Percentiles rank a stretch among this genome's conserved stretches.
Evolutionary conservation across 1,140 invertebrate species (phyloP).

Genomic region (Drosophila sp.): DNA sequence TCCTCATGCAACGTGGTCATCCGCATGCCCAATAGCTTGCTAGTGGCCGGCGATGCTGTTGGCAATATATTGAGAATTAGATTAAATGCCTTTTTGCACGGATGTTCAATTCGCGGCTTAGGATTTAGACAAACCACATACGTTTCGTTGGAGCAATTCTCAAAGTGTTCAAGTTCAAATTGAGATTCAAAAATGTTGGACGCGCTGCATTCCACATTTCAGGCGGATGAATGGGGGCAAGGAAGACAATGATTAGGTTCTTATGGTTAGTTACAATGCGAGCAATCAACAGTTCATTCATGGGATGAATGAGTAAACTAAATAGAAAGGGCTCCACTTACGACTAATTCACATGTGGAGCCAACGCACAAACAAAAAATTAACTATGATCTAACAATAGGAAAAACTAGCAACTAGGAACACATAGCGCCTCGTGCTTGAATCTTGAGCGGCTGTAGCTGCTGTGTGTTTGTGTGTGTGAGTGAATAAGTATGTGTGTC

Average conservation of each 20-base stretch:
- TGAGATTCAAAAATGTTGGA: constrained; percentile 97
- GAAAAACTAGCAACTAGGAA: constrained; percentile 38
- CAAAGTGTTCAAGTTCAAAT: constrained; percentile 95
- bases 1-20: constrained; percentile 97
- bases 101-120: neutral
- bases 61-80: constrained; percentile 29
- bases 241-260: constrained; percentile 74
- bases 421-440: constrained; percentile 55
- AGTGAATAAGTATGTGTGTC: constrained; percentile 32
- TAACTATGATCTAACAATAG: constrained; percentile 28
- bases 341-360: constrained; percentile 47
- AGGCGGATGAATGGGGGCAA: constrained; percentile 30
- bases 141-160: constrained; percentile 93
- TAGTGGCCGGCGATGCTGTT: constrained; percentile 91
- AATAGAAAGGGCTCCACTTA: constrained; percentile 9
- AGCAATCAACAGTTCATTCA: constrained; percentile 42
- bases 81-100: neutral
- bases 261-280: constrained; percentile 77
- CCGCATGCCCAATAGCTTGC: constrained; percentile 91
- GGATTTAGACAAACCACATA: constrained; percentile 85
- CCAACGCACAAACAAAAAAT: constrained; percentile 40
- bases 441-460: constrained; percentile 61
- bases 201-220: constrained; percentile 91
- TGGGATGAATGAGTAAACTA: constrained; percentile 56
- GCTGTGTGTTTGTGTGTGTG: constrained; percentile 47